Conservation (phyloP, 2,888 invertebrate species). For the Nomada fucata region DNA sequence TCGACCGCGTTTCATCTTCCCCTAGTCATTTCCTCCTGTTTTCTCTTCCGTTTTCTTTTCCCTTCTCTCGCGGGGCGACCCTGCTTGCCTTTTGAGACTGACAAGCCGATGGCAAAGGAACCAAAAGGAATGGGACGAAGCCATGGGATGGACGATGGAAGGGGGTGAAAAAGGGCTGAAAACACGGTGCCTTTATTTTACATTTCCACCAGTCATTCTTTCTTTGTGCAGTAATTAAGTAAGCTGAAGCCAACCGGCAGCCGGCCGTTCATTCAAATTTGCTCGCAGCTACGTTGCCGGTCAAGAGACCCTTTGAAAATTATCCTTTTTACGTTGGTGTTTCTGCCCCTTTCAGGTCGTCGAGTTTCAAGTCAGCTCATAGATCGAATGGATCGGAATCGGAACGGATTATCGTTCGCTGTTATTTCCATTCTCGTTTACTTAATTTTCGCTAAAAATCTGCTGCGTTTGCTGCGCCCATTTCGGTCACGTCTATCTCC, state of each 20-base stretch:
- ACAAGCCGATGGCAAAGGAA: slow-evolving; percentile 64
- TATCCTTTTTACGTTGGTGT: slow-evolving; percentile 53
- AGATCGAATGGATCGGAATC: slow-evolving; percentile 10
- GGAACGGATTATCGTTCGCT: background rate
- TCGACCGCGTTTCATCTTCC: slow-evolving; percentile 15
- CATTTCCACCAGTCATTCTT: slow-evolving; percentile 73
- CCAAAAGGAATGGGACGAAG: slow-evolving; percentile 53
- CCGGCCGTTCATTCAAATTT: slow-evolving; percentile 67
- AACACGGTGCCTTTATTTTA: slow-evolving; percentile 75
- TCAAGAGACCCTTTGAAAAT: slow-evolving; percentile 63
- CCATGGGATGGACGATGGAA: slow-evolving; percentile 38
- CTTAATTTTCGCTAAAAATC: too few relatives aligned
- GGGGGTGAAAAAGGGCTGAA: slow-evolving; percentile 68
- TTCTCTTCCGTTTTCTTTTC: slow-evolving; percentile 21
- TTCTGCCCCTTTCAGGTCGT: slow-evolving; percentile 38
- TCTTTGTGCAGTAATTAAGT: slow-evolving; percentile 76
- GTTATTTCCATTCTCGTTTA: too few relatives aligned
- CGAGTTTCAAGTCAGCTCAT: slow-evolving; percentile 17
- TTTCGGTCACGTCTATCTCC: too few relatives aligned
- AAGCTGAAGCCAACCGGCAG: slow-evolving; percentile 71
- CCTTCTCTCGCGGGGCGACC: slow-evolving; percentile 54
- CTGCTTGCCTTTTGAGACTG: slow-evolving; percentile 73
- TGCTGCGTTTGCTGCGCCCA: too few relatives aligned
- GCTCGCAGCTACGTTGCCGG: slow-evolving; percentile 56
- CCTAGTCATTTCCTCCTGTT: slow-evolving; percentile 14